These are phyloP conservation scores for Galeopterus variegatus DNA, from an alignment of 2,113 vertebrate genomes.

Conservation along the genomic window DNA sequence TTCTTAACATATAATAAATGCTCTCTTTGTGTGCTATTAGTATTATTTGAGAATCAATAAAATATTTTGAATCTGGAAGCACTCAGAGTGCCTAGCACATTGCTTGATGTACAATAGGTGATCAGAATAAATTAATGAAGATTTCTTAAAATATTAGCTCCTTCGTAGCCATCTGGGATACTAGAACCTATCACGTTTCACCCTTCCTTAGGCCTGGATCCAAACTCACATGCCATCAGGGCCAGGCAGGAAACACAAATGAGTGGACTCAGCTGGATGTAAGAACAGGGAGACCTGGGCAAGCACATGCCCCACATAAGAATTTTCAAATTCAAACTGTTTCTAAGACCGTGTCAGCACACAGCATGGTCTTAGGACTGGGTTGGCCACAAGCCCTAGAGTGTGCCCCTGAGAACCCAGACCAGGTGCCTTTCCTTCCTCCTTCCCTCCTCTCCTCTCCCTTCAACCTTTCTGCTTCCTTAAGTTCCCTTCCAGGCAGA, in stretches of 20 bases:
- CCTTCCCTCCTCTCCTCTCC: too few relatives aligned
- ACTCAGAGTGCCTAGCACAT: not conserved
- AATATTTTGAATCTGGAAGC: not conserved
- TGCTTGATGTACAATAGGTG: not conserved
- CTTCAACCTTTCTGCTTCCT: too few relatives aligned
- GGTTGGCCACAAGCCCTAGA: not conserved
- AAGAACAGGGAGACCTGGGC: not conserved
- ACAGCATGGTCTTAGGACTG: not conserved
- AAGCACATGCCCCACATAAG: accelerated
- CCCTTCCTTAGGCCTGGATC: not conserved
- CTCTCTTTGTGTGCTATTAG: not conserved
- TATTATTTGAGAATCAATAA: not conserved
- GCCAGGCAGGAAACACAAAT: not conserved
- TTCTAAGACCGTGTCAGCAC: too few relatives aligned
- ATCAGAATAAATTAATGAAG: not conserved
- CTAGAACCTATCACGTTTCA: not conserved
- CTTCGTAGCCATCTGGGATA: not conserved
- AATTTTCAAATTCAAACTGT: not conserved
- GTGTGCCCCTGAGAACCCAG: not conserved
- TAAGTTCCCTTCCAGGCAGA: not conserved
- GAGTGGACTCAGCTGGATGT: not conserved
- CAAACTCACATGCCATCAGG: not conserved
- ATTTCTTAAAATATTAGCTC: not conserved
- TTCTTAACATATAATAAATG: not conserved
- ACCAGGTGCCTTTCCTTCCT: too few relatives aligned